A percentile compares a stretch with the other conserved stretches of the same genome.
Conservation (phyloP, 2,888 invertebrate species). For the Alloscopus bannaensis region DNA sequence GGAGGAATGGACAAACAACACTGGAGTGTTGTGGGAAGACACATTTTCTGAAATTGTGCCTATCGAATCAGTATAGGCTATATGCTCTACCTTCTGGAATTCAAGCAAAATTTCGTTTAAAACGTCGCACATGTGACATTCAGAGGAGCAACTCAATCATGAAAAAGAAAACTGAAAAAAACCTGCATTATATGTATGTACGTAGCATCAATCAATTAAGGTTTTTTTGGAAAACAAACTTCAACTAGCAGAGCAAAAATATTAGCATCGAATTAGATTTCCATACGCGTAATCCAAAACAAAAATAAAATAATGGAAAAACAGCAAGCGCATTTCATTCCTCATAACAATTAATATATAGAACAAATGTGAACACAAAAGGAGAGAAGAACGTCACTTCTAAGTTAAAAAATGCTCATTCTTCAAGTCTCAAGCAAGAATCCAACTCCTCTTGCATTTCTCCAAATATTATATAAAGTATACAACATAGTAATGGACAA, state of each 20-base stretch:
- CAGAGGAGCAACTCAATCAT: constrained; percentile 28
- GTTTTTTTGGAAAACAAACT: too few species aligned
- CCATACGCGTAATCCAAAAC: too few species aligned
- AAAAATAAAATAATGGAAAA: constrained; percentile 4
- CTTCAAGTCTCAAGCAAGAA: constrained; percentile 40
- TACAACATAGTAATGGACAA: constrained; percentile 9
- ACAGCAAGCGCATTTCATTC: constrained; percentile 66
- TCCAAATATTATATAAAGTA: constrained; percentile 4
- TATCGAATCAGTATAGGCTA: not conserved
- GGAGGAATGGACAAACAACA: constrained; percentile 37
- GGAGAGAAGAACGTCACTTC: constrained; percentile 47
- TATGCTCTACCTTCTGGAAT: not conserved
- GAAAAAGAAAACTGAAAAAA: constrained; percentile 10
- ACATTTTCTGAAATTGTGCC: constrained; percentile 86
- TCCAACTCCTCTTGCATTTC: too few species aligned
- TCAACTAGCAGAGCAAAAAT: too few species aligned
- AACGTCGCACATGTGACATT: constrained; percentile 28
- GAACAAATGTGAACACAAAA: too few species aligned
- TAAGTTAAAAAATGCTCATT: constrained; percentile 15
- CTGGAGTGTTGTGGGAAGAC: constrained; percentile 83
- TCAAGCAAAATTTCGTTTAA: not conserved
- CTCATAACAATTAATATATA: constrained; percentile 31
- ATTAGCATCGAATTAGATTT: too few species aligned
- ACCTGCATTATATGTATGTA: too few species aligned
- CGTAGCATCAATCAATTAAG: too few species aligned